Evolutionary conservation across 2,113 vertebrate genomes (phyloP), one percentile per base, ranked within the genome.

Genomic region (Marmota flaviventris): DNA sequence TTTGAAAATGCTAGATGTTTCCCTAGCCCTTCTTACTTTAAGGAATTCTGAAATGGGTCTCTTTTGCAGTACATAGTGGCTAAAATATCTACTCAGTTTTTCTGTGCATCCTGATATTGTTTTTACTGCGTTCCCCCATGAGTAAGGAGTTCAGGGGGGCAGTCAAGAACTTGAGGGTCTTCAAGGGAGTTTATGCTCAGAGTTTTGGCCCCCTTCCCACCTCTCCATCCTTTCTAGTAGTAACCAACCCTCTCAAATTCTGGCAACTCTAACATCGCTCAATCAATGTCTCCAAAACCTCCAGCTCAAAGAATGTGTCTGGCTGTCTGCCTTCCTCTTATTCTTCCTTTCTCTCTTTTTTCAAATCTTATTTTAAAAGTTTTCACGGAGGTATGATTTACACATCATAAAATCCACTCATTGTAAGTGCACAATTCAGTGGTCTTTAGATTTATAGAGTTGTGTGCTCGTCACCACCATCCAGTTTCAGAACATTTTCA

Each of bases 391-490:
- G 6, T 58, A 72, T 82, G 65, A 69, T 42, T 85, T 86, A 82
- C 8, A 82, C 24, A 61, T 45, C 32, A 69, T 82, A 63, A 89
- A 85, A 96, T 89, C 89, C 4, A 86, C n/a, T 85, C 58, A 48
- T 16, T 76, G 12, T 93, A 87, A 95, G 42, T 73, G 25, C 84
- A 37, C n/a, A 78, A 72, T 34, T 82, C 39, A 51, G 81, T 14
- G 32, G 24, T 18, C 85, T 89, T 89, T 65, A 92, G 20, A 93
- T 85, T 72, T 91, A 87, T 67, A 72, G 25, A 89, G 25, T 51
- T 84, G 51, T 51, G 7, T 2, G 78, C 53, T 39, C 61, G 81
- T 82, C 34, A 87, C 58, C 22, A 81, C 4, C 56, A 85, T 72
- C 18, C 48, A 85, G 37, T 76, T 94, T 91, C 27, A 89, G 37